Percentiles rank a stretch among this genome's conserved stretches.
Evolutionary conservation across 2,888 invertebrate genomes (phyloP).

Genomic region (Phaonia tiefii): DNA sequence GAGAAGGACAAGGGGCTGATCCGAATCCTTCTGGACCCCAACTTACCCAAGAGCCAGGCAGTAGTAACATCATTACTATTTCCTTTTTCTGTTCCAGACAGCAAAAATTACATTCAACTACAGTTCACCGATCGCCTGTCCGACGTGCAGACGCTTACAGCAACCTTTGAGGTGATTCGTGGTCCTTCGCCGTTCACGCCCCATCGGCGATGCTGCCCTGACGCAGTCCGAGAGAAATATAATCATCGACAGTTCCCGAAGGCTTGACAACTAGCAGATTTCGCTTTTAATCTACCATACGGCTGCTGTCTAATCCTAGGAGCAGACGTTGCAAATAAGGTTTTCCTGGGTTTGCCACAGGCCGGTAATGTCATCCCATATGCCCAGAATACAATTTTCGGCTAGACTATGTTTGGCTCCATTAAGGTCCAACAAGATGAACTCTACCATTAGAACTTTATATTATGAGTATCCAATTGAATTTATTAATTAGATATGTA

Average conservation of each 20-base stretch:
- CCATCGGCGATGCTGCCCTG: neutral
- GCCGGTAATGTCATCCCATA: neutral
- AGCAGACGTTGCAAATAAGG: neutral
- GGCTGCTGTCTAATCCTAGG: neutral
- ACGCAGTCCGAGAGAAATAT: neutral
- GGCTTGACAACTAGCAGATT: too few relatives aligned
- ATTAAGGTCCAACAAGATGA: too few relatives aligned
- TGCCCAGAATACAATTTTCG: neutral
- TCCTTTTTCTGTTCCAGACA: too few relatives aligned
- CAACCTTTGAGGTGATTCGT: neutral
- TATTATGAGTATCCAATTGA: too few relatives aligned
- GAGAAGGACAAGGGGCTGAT: neutral
- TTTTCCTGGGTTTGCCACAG: neutral
- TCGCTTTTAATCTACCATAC: too few relatives aligned
- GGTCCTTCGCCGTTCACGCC: neutral
- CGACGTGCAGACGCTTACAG: neutral
- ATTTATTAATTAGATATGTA: too few relatives aligned
- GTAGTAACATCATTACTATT: too few relatives aligned
- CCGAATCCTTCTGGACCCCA: neutral
- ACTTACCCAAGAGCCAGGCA: neutral
- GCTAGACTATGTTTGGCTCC: neutral
- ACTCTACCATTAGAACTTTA: too few relatives aligned
- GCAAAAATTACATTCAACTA: too few relatives aligned
- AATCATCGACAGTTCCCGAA: too few relatives aligned
- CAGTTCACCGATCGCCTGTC: too few relatives aligned